Evolutionary conservation across 1,140 invertebrate species (phyloP).

Genomic region (Eciton burchellii): DNA sequence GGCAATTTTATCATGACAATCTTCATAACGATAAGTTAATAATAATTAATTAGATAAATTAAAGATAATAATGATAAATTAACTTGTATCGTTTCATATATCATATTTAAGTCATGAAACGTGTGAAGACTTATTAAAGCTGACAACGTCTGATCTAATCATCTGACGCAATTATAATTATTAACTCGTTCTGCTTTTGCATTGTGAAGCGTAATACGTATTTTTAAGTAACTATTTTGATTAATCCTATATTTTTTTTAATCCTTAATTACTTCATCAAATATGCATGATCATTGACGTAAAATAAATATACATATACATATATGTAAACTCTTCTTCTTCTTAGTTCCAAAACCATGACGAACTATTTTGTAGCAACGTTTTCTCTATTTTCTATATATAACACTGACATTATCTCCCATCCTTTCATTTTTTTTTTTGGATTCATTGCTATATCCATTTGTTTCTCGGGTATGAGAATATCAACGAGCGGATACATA

Average conservation of each 20-base stretch:
- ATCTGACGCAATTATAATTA: not conserved
- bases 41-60: conserved; percentile 50
- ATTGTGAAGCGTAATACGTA: not conserved
- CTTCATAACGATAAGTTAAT: conserved; percentile 19
- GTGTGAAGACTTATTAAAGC: conserved; percentile 24
- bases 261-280: not conserved
- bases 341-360: not conserved
- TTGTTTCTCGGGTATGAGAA: not conserved
- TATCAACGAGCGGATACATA: conserved; percentile 21
- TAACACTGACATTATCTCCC: no score
- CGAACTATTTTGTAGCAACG: not conserved
- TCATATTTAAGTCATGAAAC: conserved; percentile 30
- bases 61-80: conserved; percentile 50
- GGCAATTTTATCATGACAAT: conserved; percentile 25
- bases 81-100: conserved; percentile 36
- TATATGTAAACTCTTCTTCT: conserved; percentile 1
- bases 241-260: no score
- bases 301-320: conserved; percentile 7
- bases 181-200: not conserved
- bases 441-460: not conserved
- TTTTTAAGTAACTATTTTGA: not conserved
- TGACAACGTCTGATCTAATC: not conserved
- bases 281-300: not conserved
- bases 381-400: no score
- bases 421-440: not conserved